Conservation (phyloP, 2,113 vertebrate species). For the Uropsilus gracilis region DNA sequence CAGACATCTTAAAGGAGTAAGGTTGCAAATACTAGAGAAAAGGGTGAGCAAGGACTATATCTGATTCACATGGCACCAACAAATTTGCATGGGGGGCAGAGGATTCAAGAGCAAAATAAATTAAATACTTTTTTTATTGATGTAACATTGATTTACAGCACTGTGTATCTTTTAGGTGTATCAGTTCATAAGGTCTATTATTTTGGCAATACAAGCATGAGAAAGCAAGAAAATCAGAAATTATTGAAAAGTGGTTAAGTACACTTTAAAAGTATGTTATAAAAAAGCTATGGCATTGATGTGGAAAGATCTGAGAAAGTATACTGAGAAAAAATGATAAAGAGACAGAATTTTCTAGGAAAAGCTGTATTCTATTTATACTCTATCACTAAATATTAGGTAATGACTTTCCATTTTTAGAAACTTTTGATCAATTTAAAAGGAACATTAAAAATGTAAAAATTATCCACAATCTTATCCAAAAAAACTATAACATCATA, state of each 20-base stretch:
- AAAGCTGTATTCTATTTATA: conserved; percentile 16
- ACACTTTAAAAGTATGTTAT: neutral
- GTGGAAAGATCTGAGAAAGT: neutral
- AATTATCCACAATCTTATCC: neutral
- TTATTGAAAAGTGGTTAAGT: neutral
- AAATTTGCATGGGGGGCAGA: neutral
- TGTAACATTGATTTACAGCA: too few relatives aligned
- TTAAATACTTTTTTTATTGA: too few relatives aligned
- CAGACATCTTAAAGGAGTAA: conserved; percentile 86
- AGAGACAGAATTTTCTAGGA: neutral
- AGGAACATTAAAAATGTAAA: neutral
- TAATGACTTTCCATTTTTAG: neutral
- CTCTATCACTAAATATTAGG: neutral
- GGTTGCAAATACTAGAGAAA: neutral
- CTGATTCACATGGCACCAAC: neutral
- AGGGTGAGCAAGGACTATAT: neutral
- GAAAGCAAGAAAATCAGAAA: conserved; percentile 5
- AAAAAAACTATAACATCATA: conserved; percentile 1
- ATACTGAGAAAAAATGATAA: conserved; percentile 15
- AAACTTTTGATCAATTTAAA: conserved; percentile 38
- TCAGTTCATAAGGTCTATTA: neutral
- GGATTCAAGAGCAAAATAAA: neutral
- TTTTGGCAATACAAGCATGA: neutral
- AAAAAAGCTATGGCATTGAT: neutral
- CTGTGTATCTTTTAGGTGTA: too few relatives aligned